A percentile compares a stretch with the other conserved stretches of the same genome.
Conservation (phyloP, 1,140 invertebrate species). For the Vollenhovia emeryi region DNA sequence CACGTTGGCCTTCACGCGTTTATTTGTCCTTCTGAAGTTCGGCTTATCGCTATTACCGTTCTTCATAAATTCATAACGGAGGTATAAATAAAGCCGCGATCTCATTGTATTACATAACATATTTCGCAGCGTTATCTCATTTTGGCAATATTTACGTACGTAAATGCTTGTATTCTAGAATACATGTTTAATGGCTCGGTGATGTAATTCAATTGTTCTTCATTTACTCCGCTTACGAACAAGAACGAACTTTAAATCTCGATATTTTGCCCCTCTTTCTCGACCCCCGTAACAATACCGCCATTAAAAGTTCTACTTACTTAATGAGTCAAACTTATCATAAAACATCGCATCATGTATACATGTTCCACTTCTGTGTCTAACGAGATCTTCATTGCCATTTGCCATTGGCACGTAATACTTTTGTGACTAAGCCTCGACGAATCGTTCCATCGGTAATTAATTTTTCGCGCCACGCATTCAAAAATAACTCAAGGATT, state of each 20-base stretch:
- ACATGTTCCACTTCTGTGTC: not conserved
- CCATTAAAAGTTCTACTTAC: not conserved
- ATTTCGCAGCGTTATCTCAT: not conserved
- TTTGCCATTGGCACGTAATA: not conserved
- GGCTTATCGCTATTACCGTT: not conserved
- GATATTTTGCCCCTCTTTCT: not conserved
- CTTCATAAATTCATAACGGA: constrained; percentile 6
- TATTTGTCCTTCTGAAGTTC: not conserved
- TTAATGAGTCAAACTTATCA: not conserved
- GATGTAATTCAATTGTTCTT: not conserved
- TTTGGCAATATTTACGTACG: not conserved
- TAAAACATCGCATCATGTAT: not conserved
- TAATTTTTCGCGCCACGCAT: not conserved
- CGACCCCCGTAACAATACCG: not conserved
- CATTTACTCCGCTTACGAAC: not conserved
- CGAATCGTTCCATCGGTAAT: not conserved
- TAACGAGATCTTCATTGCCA: not conserved
- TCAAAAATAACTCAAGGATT: not conserved
- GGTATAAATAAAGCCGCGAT: not conserved
- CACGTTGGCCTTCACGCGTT: not conserved
- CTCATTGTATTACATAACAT: not conserved
- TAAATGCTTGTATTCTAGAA: not conserved
- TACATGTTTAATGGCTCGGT: not conserved
- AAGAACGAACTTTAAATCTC: not conserved
- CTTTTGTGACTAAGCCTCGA: not conserved